phyloP scores from a whole-genome alignment of 2,113 vertebrate species.

The Microcebus tavaratra region DNA sequence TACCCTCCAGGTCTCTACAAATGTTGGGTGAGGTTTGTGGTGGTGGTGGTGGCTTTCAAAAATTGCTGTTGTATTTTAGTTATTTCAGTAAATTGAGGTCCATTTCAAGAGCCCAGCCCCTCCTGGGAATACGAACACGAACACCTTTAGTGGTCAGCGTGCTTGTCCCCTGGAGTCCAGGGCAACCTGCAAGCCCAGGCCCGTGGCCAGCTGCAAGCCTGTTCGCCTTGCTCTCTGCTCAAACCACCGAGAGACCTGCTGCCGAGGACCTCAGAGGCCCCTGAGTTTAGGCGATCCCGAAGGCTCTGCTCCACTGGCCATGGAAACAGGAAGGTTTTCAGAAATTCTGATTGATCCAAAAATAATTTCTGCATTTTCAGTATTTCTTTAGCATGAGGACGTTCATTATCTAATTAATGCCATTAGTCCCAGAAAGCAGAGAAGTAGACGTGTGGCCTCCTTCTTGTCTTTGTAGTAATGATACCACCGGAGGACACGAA shows the following conservation, averaged over 20 bases:
- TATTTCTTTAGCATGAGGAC: neutral
- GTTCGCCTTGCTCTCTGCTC: neutral
- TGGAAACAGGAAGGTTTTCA: neutral
- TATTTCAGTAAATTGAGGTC: neutral
- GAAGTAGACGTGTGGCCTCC: neutral
- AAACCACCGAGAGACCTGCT: neutral
- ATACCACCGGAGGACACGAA: neutral
- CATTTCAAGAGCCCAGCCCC: neutral
- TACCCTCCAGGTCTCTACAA: neutral
- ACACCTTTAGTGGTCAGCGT: neutral
- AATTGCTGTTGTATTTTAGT: neutral
- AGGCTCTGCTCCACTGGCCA: neutral
- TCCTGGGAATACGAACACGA: neutral
- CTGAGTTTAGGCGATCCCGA: neutral
- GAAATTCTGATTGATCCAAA: neutral
- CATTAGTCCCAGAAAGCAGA: neutral
- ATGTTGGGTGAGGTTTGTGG: neutral
- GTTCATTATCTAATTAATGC: neutral
- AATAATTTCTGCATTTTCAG: neutral
- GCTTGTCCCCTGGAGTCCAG: neutral
- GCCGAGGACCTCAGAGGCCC: neutral
- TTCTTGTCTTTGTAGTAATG: neutral
- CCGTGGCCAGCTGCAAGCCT: neutral
- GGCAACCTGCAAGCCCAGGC: neutral
- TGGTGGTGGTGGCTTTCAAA: neutral